phyloP scores from a whole-genome alignment of 2,888 invertebrate species.

The Palloptera scutellata region DNA sequence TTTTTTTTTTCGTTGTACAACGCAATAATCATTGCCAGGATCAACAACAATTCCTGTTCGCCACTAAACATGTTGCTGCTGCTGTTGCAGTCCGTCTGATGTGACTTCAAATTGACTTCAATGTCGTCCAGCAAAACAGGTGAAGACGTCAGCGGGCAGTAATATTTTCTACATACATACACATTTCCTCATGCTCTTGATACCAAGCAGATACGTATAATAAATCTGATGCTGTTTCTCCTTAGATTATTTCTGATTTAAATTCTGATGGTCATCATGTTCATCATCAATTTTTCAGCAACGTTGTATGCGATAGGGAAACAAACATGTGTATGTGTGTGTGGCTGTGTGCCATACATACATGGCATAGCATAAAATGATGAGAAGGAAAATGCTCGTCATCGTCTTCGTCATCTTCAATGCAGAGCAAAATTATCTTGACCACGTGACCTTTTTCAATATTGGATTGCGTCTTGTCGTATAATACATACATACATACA shows the following conservation, averaged over 20 bases:
- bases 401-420: constrained; percentile 41
- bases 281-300: constrained; percentile 31
- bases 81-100: too few species aligned
- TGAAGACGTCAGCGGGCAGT: constrained; percentile 44
- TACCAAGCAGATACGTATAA: constrained; percentile 11
- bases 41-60: constrained; percentile 37
- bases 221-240: constrained; percentile 10
- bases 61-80: not conserved
- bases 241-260: constrained; percentile 27
- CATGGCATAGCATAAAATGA: constrained; percentile 43
- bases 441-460: constrained; percentile 40
- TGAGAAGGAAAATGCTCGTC: constrained; percentile 40
- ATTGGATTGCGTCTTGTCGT: constrained; percentile 2
- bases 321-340: constrained; percentile 9
- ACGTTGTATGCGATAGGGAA: not conserved
- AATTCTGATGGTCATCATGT: constrained; percentile 30
- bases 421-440: constrained; percentile 52
- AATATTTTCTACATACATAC: constrained; percentile 17
- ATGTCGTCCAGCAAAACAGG: constrained; percentile 14
- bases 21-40: constrained; percentile 53
- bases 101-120: too few species aligned
- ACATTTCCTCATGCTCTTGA: too few species aligned
- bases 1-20: constrained; percentile 31
- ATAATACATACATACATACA: too few species aligned
- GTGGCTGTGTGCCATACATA: too few species aligned